Percentiles rank a stretch among this genome's conserved stretches.
These are phyloP conservation scores for Diachasma alloeum DNA, from an alignment of 1,140 invertebrate species.

Conservation along the genomic window DNA sequence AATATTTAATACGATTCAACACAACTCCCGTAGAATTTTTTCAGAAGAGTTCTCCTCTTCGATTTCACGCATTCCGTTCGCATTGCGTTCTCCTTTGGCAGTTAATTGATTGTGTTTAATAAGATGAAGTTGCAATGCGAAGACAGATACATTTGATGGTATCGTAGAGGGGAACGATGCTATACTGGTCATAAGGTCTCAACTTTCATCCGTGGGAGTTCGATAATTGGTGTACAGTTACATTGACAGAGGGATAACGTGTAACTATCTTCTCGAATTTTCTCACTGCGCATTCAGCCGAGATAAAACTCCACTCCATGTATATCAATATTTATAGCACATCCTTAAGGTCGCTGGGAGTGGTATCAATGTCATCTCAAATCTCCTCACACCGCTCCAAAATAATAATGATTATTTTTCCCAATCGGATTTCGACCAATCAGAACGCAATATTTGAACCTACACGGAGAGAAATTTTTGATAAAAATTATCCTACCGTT, in stretches of 20 bases:
- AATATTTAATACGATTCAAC: not conserved
- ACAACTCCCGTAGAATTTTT: not conserved
- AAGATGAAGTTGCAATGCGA: not conserved
- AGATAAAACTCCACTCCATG: not conserved
- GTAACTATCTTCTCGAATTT: constrained; percentile 12
- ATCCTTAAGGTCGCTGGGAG: not conserved
- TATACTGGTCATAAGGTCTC: not conserved
- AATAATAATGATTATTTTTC: too few relatives aligned
- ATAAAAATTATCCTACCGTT: not conserved
- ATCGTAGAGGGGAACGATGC: not conserved
- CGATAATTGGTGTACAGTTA: constrained; percentile 38
- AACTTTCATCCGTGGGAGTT: not conserved
- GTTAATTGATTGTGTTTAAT: not conserved
- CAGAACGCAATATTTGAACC: too few relatives aligned
- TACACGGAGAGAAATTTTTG: not conserved
- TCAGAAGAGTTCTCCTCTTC: not conserved
- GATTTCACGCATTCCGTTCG: too few relatives aligned
- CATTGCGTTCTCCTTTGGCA: too few relatives aligned
- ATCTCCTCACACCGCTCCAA: too few relatives aligned
- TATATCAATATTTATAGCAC: constrained; percentile 37
- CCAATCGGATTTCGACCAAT: too few relatives aligned
- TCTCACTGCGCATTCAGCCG: not conserved
- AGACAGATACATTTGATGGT: not conserved
- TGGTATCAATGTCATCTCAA: not conserved
- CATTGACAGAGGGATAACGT: constrained; percentile 27